Evolutionary conservation across 2,113 vertebrate genomes (phyloP), one percentile per base, ranked within the genome.

Genomic region (Chlorodrepanis virens): DNA sequence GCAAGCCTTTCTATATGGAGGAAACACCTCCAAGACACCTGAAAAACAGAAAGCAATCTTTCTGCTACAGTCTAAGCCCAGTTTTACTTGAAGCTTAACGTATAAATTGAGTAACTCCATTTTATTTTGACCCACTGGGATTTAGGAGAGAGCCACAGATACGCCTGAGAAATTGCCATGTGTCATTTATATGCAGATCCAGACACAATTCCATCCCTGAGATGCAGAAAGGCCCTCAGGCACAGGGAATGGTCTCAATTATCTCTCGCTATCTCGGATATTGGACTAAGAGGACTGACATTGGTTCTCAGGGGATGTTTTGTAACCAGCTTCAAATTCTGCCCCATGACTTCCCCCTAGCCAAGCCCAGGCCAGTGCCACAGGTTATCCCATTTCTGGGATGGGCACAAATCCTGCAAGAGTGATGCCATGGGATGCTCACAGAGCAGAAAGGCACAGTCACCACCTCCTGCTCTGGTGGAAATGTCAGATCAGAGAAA

Each of bases 231-330:
- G 4, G 19, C 68, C 96, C 91, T 74, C 3, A 0, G 84, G 95
- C 91, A 56, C 40, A 54, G 1, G 53, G 91, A 79, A 94, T 95
- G 93, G 92, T 93, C 92, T 95, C 91, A 97, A 94, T 97, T 97
- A 95, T 49, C 65, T 81, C 76, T 76, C 31, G 5, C 82, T 94
- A 21, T 31, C 89, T 90, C 42, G 24, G 95, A 95, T 93, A 90
- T 80, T 88, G 88, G 84, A 25, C 92, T 35, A 37, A 83, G 93
- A 71, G 40, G 23, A 42, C 39, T 56, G 85, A 59, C 50, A 12
- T 21, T 82, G 65, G 80, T 91, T 67, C 77, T 80, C 37, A 74
- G 25, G 49, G 56, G 37, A n/a, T 0, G 14, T 79, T 95, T 79
- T 56, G 45, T 33, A 71, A 71, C 0, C 0, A 53, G 33, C 35